Conservation (phyloP, 2,797 vertebrate species). For the Morelia viridis region DNA sequence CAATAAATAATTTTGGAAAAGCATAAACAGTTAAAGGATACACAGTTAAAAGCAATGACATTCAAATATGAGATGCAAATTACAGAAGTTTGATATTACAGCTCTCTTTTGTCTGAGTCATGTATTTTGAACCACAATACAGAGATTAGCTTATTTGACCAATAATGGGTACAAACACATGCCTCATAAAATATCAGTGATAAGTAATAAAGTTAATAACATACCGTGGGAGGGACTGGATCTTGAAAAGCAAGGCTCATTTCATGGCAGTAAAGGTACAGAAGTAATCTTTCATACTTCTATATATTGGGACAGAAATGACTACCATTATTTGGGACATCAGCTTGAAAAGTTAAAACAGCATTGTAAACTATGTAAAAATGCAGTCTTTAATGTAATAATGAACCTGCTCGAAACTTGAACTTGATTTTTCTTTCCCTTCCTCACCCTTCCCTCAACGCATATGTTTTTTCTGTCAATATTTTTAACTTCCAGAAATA, state of each 20-base stretch:
- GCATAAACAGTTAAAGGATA: background rate
- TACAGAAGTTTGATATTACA: background rate
- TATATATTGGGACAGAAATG: conserved; percentile 52
- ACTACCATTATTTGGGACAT: background rate
- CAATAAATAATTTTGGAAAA: background rate
- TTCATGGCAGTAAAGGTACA: conserved; percentile 82
- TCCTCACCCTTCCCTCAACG: background rate
- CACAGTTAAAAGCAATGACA: background rate
- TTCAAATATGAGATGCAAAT: background rate
- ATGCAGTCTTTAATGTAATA: background rate
- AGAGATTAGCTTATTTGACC: background rate
- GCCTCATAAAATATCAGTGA: background rate
- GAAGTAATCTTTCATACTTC: conserved; percentile 80
- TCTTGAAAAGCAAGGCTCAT: conserved; percentile 84
- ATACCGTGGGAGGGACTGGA: conserved; percentile 79
- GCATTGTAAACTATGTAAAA: background rate
- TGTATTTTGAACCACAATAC: background rate
- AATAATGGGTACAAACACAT: background rate
- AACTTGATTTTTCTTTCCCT: background rate
- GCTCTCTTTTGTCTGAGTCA: background rate
- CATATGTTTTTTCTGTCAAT: background rate
- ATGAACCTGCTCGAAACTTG: background rate
- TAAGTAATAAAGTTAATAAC: conserved; percentile 49
- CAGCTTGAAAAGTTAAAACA: background rate
- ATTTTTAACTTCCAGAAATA: background rate